A percentile compares a stretch with the other conserved stretches of the same genome.
Conservation (phyloP, 1,140 invertebrate species). For the Zaprionus nigranus region DNA sequence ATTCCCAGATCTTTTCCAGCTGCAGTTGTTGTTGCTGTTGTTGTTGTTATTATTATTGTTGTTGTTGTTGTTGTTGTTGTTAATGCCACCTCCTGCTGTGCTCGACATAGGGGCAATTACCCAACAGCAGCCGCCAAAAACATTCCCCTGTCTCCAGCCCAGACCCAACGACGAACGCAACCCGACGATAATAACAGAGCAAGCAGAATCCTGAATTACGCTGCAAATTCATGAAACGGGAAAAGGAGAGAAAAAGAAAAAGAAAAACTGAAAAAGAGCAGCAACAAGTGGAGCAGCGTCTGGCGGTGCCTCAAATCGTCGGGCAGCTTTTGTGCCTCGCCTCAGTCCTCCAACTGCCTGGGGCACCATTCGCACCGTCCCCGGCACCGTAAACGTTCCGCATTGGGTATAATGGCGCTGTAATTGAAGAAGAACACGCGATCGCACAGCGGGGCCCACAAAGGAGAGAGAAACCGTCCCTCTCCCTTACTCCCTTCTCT, state of each 20-base stretch:
- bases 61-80: conserved; percentile 40
- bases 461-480: conserved; percentile 13
- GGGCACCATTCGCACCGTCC: conserved; percentile 1
- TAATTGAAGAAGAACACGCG: conserved; percentile 82
- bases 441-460: conserved; percentile 49
- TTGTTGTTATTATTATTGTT: conserved; percentile 37
- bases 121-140: conserved; percentile 56
- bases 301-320: conserved; percentile 28
- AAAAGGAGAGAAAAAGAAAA: conserved; percentile 23
- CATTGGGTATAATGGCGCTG: conserved; percentile 76
- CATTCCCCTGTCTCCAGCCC: conserved; percentile 49
- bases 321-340: conserved; percentile 41
- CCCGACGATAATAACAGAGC: conserved; percentile 79
- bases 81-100: conserved; percentile 64
- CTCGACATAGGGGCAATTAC: conserved; percentile 72
- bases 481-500: not conserved
- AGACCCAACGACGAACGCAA: conserved; percentile 23
- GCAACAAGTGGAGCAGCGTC: conserved; percentile 50
- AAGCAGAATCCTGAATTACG: conserved; percentile 80
- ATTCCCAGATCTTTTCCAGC: conserved; percentile 26
- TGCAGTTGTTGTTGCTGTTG: conserved; percentile 30
- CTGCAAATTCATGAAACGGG: conserved; percentile 44
- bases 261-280: conserved; percentile 11
- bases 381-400: conserved; percentile 67
- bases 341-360: conserved; percentile 32